A percentile compares a stretch with the other conserved stretches of the same genome.
phyloP scores from a whole-genome alignment of 2,888 invertebrate genomes.

The Papilio demoleus region DNA sequence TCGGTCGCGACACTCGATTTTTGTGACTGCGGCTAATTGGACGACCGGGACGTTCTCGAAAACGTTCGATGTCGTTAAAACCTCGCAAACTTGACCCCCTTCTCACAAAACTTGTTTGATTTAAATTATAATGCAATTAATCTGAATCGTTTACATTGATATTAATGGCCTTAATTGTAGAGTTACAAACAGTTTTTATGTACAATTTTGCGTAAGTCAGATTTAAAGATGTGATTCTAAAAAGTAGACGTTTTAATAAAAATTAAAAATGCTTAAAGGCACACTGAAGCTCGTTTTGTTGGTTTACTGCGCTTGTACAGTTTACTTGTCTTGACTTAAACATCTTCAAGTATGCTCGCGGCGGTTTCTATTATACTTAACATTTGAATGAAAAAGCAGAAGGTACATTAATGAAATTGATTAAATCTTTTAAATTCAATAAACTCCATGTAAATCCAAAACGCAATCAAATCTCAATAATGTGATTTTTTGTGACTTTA shows the following conservation, averaged over 20 bases:
- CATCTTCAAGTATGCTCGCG: not conserved
- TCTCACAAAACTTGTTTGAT: slow-evolving; percentile 64
- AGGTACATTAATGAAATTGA: not conserved
- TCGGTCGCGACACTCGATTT: slow-evolving; percentile 19
- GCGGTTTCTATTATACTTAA: not conserved
- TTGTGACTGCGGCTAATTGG: slow-evolving; percentile 19
- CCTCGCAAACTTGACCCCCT: slow-evolving; percentile 75
- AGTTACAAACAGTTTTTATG: not conserved
- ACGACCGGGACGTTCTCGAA: slow-evolving; percentile 15
- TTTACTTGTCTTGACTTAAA: slow-evolving; percentile 3
- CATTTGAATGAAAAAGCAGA: not conserved
- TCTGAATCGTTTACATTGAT: slow-evolving; percentile 54
- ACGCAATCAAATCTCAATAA: not conserved
- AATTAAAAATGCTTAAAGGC: not conserved
- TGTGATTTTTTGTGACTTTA: not conserved
- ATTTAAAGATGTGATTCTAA: not conserved
- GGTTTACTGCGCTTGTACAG: slow-evolving; percentile 9
- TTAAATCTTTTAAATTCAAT: not conserved
- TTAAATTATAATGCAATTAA: slow-evolving; percentile 64
- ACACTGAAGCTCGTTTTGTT: not conserved
- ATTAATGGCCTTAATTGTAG: slow-evolving; percentile 19
- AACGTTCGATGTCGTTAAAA: slow-evolving; percentile 39
- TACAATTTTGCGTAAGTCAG: too few species aligned
- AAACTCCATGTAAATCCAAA: too few species aligned
- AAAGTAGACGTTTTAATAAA: not conserved